These are phyloP conservation scores for Ploceus nigricollis DNA, from an alignment of 2,113 vertebrate species.

Conservation along the genomic window DNA sequence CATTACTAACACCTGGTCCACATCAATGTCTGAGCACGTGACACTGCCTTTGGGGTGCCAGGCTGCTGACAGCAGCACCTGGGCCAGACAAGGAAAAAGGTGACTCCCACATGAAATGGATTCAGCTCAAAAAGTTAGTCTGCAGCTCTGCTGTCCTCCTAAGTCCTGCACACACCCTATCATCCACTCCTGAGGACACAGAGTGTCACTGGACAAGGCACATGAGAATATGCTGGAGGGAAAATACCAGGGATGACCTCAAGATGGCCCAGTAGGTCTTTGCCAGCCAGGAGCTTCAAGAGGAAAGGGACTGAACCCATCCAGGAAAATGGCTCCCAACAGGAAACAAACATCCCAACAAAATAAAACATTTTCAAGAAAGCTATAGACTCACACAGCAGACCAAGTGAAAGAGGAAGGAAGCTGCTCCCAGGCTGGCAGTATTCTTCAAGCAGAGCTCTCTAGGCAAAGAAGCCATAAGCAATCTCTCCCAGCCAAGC, in stretches of 20 bases:
- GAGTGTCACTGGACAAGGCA: not conserved
- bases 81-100: not conserved
- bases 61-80: not conserved
- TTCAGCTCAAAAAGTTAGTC: not conserved
- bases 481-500: not conserved
- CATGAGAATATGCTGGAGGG: not conserved
- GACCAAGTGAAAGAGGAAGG: not conserved
- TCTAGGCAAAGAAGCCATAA: not conserved
- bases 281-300: constrained; percentile 30
- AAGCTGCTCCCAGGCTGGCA: not conserved
- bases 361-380: constrained; percentile 33
- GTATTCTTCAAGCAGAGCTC: constrained; percentile 12
- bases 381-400: not conserved
- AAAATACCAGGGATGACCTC: constrained; percentile 65
- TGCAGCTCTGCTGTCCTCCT: rapidly evolving
- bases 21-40: not conserved
- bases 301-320: constrained; percentile 21
- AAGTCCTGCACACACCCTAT: not conserved
- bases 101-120: not conserved
- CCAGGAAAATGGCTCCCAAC: constrained; percentile 53
- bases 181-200: not conserved
- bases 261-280: constrained; percentile 65
- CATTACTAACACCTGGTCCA: not conserved
- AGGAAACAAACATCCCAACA: constrained; percentile 13
- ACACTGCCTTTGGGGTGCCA: not conserved